Conservation (phyloP, 2,113 vertebrate genomes). For the Myotis davidii region DNA sequence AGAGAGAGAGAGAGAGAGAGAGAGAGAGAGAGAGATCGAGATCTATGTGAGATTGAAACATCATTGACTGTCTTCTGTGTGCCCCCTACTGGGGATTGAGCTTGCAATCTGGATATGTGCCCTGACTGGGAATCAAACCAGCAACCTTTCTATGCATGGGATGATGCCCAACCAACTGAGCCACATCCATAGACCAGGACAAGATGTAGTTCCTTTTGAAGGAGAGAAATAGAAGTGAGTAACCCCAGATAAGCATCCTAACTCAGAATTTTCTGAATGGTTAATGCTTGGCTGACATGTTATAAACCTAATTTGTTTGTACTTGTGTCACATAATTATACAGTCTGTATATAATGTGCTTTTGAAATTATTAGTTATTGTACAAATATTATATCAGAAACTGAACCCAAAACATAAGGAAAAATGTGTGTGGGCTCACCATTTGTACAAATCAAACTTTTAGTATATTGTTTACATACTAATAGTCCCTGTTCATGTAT, state of each 20-base stretch:
- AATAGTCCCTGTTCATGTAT: background rate
- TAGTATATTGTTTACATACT: background rate
- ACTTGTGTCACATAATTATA: constrained; percentile 56
- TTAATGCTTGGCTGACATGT: constrained; percentile 38
- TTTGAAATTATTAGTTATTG: constrained; percentile 73
- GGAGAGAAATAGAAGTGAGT: background rate
- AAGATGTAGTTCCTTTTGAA: background rate
- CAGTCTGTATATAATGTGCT: background rate
- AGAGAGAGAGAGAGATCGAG: too few relatives aligned
- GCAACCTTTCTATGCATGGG: background rate
- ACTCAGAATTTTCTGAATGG: constrained; percentile 43
- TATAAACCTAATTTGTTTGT: constrained; percentile 63
- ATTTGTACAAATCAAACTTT: constrained; percentile 24
- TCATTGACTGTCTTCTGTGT: background rate
- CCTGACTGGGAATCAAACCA: background rate
- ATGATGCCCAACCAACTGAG: background rate
- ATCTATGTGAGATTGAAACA: background rate
- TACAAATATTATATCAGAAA: constrained; percentile 53
- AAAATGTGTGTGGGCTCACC: constrained; percentile 40
- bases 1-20: too few relatives aligned
- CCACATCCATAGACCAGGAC: background rate
- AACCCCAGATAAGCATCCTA: background rate
- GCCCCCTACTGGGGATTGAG: background rate
- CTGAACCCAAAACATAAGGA: constrained; percentile 47
- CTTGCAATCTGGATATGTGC: too few relatives aligned